phyloP scores from a whole-genome alignment of 2,888 invertebrate genomes.

The Lepidonotus clava region DNA sequence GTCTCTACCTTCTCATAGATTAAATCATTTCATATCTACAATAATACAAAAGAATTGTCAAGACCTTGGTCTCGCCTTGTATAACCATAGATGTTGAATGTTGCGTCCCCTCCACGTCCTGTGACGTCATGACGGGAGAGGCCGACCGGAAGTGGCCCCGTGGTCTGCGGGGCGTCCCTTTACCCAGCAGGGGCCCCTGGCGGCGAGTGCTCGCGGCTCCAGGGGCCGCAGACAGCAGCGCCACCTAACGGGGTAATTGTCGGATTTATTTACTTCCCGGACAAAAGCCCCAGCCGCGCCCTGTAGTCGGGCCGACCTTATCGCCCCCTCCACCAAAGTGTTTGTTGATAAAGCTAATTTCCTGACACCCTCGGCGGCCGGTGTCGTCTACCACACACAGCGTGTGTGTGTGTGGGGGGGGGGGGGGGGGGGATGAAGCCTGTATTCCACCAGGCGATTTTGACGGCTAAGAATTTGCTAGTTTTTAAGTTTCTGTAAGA shows the following conservation, averaged over 20 bases:
- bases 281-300: background rate
- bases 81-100: too few relatives aligned
- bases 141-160: constrained; percentile 11
- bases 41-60: too few relatives aligned
- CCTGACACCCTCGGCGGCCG: constrained; percentile 36
- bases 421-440: too few relatives aligned
- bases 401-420: background rate
- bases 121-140: background rate
- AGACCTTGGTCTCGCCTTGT: too few relatives aligned
- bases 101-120: too few relatives aligned
- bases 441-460: too few relatives aligned
- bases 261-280: constrained; percentile 21
- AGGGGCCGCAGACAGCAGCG: background rate
- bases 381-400: constrained; percentile 32
- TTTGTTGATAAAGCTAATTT: constrained; percentile 54
- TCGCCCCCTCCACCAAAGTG: background rate
- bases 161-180: background rate
- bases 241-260: constrained; percentile 8
- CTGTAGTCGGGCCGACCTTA: background rate
- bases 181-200: background rate
- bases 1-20: too few relatives aligned
- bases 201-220: constrained; percentile 20
- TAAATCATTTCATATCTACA: too few relatives aligned
- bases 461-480: too few relatives aligned
- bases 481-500: too few relatives aligned